Evolutionary conservation across 1,140 invertebrate species (phyloP), one percentile per base, ranked within the genome.

Genomic region (Heliconius congener): DNA sequence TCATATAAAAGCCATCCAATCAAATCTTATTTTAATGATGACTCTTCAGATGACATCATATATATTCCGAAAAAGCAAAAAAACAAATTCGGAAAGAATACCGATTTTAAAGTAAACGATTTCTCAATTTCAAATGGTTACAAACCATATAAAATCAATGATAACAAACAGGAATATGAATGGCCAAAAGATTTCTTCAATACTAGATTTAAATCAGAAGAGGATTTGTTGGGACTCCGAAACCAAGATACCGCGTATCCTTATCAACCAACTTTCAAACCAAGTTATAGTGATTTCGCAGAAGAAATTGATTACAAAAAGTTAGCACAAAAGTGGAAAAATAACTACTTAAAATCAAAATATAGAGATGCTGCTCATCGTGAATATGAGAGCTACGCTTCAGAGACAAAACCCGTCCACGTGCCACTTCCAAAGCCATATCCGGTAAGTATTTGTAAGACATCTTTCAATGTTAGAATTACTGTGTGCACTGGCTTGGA

Each of bases 211-310:
- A 94, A 91, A 82, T 90, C 90, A 4, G 93, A 94, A 82, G 93
- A 94, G 82, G 93, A 94, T 84, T 88, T 94, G 71, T 50, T 94
- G 42, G 92, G 88, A 11, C 81, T 94, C 27, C 87, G 93, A 85
- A 94, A 89, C 60, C 92, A 91, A 60, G 93, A 94, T 77, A 90
- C 90, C 1, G 86, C 86, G 30, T 88, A 90, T 71, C 88, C 91
- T 8, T 87, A 88, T 19, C 88, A 93, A 76, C 89, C 90, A 34
- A 83, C 85, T n/a, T 91, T 82, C 71, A 88, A 86, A 71, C 87
- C 86, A 8, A 86, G 72, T n/a, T 81, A 82, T 52, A 89, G 86
- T 60, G 86, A 88, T 55, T 66, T 85, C 27, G 78, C 86, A 9
- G 87, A 89, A 79, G 87, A 92, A 18, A 80, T 81, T 30, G 86